Evolutionary conservation across 2,113 vertebrate species (phyloP), one percentile per base, ranked within the genome.

Genomic region (Oncorhynchus nerka): DNA sequence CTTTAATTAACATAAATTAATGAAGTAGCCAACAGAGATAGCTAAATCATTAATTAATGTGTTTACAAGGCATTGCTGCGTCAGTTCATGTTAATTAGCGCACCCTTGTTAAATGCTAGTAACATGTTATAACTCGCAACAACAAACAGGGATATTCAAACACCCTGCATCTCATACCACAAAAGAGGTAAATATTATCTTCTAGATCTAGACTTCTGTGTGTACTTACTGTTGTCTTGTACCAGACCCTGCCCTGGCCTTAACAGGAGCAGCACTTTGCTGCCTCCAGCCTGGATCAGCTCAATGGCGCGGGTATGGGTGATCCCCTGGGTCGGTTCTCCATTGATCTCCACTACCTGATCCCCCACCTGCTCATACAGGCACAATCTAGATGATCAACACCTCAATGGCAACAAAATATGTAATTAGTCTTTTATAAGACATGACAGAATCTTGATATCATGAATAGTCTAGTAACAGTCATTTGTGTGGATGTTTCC

Each of bases 321-420:
- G 87, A 99, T 99, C 70, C 97, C 97, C 76, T 98, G 96, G 1
- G 98, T 98, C 11, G 97, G 95, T 70, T 99, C 97, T 26, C 97
- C 96, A 3, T 99, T 99, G 78, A 99, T 99, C 90, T 99, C 98
- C 79, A 99, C 98, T 22, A 99, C 99, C 87, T 99, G 97, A 92
- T 99, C 98, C 64, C 97, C 98, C 48, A 99, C 97, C 98, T 99
- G 90, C 67, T 61, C 49, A 69, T 20, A 65, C 34, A 66, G n/a
- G 61, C 76, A 39, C 30, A 30, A 67, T 67, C 24, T 67, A 67
- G 13, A 26, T 28, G 3, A 26, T 28, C 2, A 11, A 28, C 24
- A 2, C 6, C 22, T 6, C 22, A 12, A 32, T 26, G 26, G 22
- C 22, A 67, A 9, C 22, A 67, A 9, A 16, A 26, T 6, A 15